These are phyloP conservation scores for Tragelaphus eurycerus DNA, from an alignment of 2,797 vertebrate species.

Conservation along the genomic window DNA sequence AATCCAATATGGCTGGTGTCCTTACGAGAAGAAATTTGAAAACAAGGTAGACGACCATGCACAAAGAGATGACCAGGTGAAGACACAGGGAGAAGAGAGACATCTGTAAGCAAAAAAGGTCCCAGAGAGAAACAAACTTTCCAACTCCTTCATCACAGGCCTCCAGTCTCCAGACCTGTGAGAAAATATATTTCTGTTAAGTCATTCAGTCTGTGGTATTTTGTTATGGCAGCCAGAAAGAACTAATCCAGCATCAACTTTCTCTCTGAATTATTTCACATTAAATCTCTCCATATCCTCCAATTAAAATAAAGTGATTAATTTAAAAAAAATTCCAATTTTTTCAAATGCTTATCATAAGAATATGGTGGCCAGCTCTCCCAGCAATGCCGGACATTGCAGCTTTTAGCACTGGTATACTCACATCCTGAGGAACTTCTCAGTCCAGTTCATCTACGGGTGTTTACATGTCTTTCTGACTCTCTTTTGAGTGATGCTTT, in stretches of 20 bases:
- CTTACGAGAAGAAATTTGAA: background rate
- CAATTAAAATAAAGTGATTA: background rate
- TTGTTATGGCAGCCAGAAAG: background rate
- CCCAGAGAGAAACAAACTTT: background rate
- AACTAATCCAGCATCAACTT: background rate
- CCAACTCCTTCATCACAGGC: background rate
- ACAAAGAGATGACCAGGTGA: background rate
- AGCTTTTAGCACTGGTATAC: background rate
- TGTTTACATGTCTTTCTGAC: background rate
- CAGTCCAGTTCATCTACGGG: background rate
- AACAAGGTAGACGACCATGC: fast-evolving
- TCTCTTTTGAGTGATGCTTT: background rate
- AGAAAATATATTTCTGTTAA: background rate
- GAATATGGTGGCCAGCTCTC: background rate
- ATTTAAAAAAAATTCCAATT: background rate
- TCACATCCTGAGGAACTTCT: background rate
- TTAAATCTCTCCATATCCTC: background rate
- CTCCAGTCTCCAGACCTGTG: background rate
- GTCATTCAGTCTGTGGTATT: background rate
- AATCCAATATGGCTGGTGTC: background rate
- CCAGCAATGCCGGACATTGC: background rate
- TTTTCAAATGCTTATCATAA: background rate
- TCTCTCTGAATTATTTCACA: background rate
- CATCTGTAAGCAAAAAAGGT: too few relatives aligned
- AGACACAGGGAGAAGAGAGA: background rate